Percentiles rank a stretch among this genome's conserved stretches.
These are phyloP conservation scores for Morone chrysops DNA, from an alignment of 2,113 vertebrate species.

Conservation along the genomic window DNA sequence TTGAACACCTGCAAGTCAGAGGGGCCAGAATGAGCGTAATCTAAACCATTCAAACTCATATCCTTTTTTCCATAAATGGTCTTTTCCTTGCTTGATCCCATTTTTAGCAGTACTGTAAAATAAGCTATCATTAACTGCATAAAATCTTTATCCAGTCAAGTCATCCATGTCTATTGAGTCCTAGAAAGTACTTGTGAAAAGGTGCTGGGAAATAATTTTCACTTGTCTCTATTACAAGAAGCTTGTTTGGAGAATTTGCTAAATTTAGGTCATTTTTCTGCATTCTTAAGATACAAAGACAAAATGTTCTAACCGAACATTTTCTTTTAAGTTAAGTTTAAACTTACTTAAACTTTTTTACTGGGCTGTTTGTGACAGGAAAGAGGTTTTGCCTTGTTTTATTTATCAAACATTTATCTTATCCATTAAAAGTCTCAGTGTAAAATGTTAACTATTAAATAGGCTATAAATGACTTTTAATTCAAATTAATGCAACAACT, in stretches of 20 bases:
- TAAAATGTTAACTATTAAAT: too few relatives aligned
- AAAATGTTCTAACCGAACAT: too few relatives aligned
- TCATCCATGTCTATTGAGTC: not conserved
- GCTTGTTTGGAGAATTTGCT: not conserved
- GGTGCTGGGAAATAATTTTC: not conserved
- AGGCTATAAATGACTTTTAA: too few relatives aligned
- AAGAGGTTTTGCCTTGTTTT: too few relatives aligned
- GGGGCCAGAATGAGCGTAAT: not conserved
- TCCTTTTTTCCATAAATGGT: not conserved
- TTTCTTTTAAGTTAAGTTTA: too few relatives aligned
- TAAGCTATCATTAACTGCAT: not conserved
- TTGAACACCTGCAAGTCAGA: conserved; percentile 18
- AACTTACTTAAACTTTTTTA: too few relatives aligned
- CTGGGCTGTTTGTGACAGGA: too few relatives aligned
- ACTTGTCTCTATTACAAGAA: not conserved
- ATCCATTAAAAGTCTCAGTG: too few relatives aligned
- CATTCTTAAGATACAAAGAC: not conserved
- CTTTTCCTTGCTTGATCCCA: not conserved
- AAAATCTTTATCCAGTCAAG: not conserved
- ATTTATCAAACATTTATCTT: too few relatives aligned
- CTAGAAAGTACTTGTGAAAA: not conserved
- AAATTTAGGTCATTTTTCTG: not conserved
- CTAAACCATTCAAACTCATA: not conserved
- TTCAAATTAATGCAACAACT: too few relatives aligned
- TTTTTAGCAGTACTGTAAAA: not conserved